Percentiles rank a stretch among this genome's conserved stretches.
phyloP scores from a whole-genome alignment of 2,888 invertebrate species.

The Eupeodes latifasciatus region DNA sequence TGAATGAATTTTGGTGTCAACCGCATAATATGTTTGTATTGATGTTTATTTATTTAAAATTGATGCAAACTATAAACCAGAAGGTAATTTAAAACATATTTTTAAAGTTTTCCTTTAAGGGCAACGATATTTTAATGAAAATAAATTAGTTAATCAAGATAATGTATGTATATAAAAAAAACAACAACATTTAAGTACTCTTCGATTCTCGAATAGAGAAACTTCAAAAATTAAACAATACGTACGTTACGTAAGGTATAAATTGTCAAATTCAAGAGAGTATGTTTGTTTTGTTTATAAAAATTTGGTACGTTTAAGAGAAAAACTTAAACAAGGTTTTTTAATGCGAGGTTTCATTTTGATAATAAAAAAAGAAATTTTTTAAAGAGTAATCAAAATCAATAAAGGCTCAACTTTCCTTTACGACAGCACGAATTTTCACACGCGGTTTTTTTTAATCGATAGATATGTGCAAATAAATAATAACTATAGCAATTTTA shows the following conservation, averaged over 20 bases:
- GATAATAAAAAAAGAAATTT: too few relatives aligned
- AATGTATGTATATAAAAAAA: background rate
- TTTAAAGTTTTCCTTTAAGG: background rate
- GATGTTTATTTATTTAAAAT: background rate
- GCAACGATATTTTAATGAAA: background rate
- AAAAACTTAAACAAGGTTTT: too few relatives aligned
- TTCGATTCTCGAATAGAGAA: background rate
- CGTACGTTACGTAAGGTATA: background rate
- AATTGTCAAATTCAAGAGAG: background rate
- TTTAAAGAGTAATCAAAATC: too few relatives aligned
- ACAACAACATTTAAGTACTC: background rate
- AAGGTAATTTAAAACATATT: background rate
- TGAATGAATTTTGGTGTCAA: constrained; percentile 78
- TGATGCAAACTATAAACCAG: background rate
- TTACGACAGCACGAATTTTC: too few relatives aligned
- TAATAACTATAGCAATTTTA: too few relatives aligned
- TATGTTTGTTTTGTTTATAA: background rate
- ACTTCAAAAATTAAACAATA: too few relatives aligned
- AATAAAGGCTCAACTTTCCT: too few relatives aligned
- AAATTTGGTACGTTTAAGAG: background rate
- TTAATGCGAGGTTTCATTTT: too few relatives aligned
- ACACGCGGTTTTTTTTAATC: too few relatives aligned
- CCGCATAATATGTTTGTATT: constrained; percentile 73
- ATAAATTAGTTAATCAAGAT: constrained; percentile 16
- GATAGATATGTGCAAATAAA: too few relatives aligned